Base-by-base conservation (phyloP, 2,797 vertebrate genomes). In the Hyperoplus immaculatus region DNA sequence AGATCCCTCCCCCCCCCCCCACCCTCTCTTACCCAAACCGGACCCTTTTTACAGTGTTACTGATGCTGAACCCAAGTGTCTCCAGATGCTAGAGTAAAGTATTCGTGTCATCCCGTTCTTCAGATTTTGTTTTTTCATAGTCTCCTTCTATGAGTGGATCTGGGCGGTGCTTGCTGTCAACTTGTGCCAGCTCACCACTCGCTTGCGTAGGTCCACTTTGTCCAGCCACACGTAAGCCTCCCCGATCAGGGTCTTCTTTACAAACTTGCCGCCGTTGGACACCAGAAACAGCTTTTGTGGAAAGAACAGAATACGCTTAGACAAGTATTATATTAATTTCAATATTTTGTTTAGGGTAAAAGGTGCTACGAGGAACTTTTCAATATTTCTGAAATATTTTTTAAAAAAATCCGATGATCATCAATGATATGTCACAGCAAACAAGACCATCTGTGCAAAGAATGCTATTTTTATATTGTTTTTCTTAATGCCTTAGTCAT, bases 161-260 rank as follows among this genome's bases (percentile, higher is more conserved):
- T 97, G 97, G 71, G 97, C 94, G 39, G 96, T 95, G 93, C 97
- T 98, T 94, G 96, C 96, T 85, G 99, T 94, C 87, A 99, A 95
- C 95, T 99, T 99, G 96, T 99, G 97, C 98, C 98, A 99, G 95
- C 98, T 97, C 88, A 99, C 97, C 91, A 97, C 96, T 80, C 98
- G 96, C 94, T 99, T 99, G 79, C 97, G 96, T 70, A 99, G 95
- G 94, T 99, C 98, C 82, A 99, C 96, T 93, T 99, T 99, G 95
- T 99, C 98, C 89, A 99, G 96, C 97, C 98, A 99, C 86, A 99
- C 96, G 79, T 97, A 99, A 75, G 98, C 98, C 94, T 99, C 98
- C 1, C 98, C 98, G 73, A 99, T 99, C 88, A 99, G 93, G 39
- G 98, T 99, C 95, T 99, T 99, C 96, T 99, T 99, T 92, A 99